phyloP scores from a whole-genome alignment of 2,888 invertebrate species.

The Ennomos fuscantarius region DNA sequence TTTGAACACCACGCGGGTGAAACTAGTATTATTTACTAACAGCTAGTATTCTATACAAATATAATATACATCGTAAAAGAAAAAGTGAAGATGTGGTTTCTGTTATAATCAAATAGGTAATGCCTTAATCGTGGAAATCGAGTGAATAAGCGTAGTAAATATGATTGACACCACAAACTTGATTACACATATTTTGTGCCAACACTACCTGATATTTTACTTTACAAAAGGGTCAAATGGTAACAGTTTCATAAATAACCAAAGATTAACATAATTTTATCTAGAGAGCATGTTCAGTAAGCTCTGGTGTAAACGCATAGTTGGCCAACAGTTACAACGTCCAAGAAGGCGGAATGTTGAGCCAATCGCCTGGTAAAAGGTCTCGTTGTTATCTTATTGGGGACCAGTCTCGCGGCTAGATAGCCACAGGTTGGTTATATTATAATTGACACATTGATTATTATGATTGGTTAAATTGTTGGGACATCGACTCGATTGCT shows the following conservation, averaged over 20 bases:
- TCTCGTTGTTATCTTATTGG: constrained; percentile 48
- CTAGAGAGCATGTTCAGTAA: constrained; percentile 10
- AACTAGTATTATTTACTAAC: too few relatives aligned
- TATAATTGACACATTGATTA: constrained; percentile 38
- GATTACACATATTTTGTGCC: too few relatives aligned
- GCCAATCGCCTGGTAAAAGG: constrained; percentile 59
- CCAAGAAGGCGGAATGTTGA: constrained; percentile 49
- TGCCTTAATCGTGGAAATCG: too few relatives aligned
- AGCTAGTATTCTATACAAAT: too few relatives aligned
- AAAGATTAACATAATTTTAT: constrained; percentile 2
- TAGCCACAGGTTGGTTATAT: constrained; percentile 40
- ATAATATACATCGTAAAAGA: too few relatives aligned
- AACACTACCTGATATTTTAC: too few relatives aligned
- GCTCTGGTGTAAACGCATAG: constrained; percentile 5
- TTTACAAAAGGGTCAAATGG: constrained; percentile 13
- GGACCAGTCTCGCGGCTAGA: constrained; percentile 40
- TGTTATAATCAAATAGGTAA: too few relatives aligned
- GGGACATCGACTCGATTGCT: constrained; percentile 7
- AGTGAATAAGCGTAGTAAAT: too few relatives aligned
- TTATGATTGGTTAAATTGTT: constrained; percentile 24
- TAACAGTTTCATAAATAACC: neutral
- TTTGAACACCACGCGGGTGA: too few relatives aligned
- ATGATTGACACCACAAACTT: too few relatives aligned
- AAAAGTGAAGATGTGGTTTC: too few relatives aligned
- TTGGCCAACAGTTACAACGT: constrained; percentile 23